Percentiles rank a stretch among this genome's conserved stretches.
These are phyloP conservation scores for Laupala kohalensis DNA, from an alignment of 1,140 invertebrate genomes.

Conservation along the genomic window DNA sequence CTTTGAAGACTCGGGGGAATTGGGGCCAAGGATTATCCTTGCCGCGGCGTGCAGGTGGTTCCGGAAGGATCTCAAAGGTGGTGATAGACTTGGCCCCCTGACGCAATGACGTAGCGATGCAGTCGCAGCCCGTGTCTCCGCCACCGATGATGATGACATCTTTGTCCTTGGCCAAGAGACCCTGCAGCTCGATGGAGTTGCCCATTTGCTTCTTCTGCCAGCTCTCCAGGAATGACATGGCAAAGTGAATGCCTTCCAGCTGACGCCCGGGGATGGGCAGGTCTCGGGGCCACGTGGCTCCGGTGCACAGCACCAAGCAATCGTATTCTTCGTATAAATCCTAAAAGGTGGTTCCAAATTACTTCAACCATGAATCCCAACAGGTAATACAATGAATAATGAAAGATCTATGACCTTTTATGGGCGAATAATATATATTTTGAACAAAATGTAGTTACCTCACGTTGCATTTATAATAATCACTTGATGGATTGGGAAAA, in stretches of 20 bases:
- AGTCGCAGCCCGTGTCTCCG: constrained; percentile 99
- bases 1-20: constrained; percentile 89
- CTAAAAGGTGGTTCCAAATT: no score
- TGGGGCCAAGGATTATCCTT: constrained; percentile 96
- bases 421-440: no score
- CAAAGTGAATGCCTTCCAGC: constrained; percentile 87
- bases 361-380: no score
- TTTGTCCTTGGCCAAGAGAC: constrained; percentile 78
- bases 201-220: constrained; percentile 95
- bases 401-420: no score
- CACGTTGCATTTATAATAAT: no score
- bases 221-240: constrained; percentile 92
- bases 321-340: constrained; percentile 62
- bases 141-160: constrained; percentile 95
- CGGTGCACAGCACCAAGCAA: constrained; percentile 79
- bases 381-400: no score
- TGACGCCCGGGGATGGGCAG: constrained; percentile 71
- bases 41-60: constrained; percentile 66
- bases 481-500: no score
- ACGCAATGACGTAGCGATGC: constrained; percentile 91
- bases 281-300: constrained; percentile 94
- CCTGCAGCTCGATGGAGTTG: constrained; percentile 36
- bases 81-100: constrained; percentile 89
- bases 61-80: constrained; percentile 93
- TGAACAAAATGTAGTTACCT: no score